These are phyloP conservation scores for Elanoides forficatus DNA, from an alignment of 2,113 vertebrate species.

Conservation along the genomic window DNA sequence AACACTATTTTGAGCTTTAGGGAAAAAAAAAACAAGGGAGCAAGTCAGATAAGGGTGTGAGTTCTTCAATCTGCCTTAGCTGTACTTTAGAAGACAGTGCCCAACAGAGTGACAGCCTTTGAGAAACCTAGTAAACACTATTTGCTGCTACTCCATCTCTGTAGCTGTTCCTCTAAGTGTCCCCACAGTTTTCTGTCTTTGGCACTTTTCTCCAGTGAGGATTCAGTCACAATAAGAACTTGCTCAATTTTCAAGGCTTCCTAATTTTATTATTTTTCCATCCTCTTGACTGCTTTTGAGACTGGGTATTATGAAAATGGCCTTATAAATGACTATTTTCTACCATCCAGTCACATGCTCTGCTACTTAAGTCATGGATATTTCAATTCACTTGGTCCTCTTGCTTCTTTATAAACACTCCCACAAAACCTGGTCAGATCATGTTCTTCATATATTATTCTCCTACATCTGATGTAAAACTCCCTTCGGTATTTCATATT, in stretches of 20 bases:
- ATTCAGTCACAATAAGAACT: neutral
- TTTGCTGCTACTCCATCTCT: neutral
- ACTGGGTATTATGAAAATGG: neutral
- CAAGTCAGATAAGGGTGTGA: neutral
- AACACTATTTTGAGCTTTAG: neutral
- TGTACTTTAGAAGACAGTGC: neutral
- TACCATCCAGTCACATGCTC: neutral
- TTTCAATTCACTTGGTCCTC: neutral
- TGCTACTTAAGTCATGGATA: neutral
- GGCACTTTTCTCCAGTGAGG: neutral
- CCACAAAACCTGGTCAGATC: neutral
- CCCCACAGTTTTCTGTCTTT: neutral
- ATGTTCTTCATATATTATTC: neutral
- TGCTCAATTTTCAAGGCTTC: neutral
- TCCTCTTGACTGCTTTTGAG: neutral
- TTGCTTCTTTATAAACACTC: neutral
- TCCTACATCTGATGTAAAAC: neutral
- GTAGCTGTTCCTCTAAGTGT: neutral
- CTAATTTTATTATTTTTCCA: neutral
- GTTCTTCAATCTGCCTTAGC: neutral
- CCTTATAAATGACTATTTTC: neutral
- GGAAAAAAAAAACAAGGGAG: neutral
- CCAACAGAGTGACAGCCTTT: neutral
- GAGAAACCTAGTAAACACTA: neutral
- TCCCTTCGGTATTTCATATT: neutral